Conservation (phyloP, 2,888 invertebrate species). For the Sipha maydis region DNA sequence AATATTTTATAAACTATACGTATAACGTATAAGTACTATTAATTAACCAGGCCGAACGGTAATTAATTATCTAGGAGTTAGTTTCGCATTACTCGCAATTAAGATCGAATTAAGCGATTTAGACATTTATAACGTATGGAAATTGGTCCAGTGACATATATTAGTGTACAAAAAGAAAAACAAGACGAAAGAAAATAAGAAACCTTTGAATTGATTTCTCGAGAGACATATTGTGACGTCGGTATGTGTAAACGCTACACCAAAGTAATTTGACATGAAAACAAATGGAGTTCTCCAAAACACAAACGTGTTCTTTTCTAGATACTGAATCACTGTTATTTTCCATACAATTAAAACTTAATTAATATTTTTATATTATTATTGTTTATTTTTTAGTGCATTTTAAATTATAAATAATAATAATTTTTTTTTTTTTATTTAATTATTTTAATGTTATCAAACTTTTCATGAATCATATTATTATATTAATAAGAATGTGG, state of each 20-base stretch:
- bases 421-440: no score
- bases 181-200: not conserved
- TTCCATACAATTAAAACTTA: no score
- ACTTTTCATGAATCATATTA: no score
- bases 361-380: no score
- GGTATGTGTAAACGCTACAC: not conserved
- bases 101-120: not conserved
- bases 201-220: slow-evolving; percentile 41
- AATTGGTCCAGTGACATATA: not conserved
- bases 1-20: not conserved
- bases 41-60: not conserved
- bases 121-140: not conserved
- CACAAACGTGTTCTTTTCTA: no score
- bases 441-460: no score
- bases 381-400: no score
- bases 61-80: not conserved
- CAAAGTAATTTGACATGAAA: slow-evolving; percentile 7
- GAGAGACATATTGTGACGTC: slow-evolving; percentile 6
- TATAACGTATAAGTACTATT: no score
- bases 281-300: not conserved
- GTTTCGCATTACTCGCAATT: not conserved
- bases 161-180: not conserved
- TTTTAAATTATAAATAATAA: no score
- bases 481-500: no score
- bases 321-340: no score